Conservation (phyloP, 37 sponge, comb jelly and placozoan species). For the Spongia lamella region DNA sequence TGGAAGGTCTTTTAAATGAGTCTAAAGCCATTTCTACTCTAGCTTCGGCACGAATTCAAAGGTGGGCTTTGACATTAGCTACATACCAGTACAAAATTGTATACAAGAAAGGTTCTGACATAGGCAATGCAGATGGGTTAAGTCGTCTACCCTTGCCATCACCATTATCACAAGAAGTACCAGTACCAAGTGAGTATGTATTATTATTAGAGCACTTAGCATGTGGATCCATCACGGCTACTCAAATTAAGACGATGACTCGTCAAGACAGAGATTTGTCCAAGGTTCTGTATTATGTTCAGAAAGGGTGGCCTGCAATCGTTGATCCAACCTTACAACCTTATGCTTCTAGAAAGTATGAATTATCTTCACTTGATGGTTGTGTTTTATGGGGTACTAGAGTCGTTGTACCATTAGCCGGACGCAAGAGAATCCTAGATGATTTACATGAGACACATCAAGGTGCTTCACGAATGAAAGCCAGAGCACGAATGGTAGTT, state of each 20-base stretch:
- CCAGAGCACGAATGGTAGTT: too few relatives aligned
- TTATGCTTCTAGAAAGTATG: too few relatives aligned
- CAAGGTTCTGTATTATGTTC: constrained; percentile 27
- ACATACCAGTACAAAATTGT: constrained; percentile 41
- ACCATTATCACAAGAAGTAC: background rate
- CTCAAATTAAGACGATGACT: background rate
- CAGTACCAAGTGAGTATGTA: background rate
- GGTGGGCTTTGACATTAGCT: too few relatives aligned
- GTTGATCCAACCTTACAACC: too few relatives aligned
- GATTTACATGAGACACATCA: too few relatives aligned
- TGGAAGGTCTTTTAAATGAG: constrained; percentile 5
- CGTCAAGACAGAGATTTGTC: constrained; percentile 33
- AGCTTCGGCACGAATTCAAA: constrained; percentile 32
- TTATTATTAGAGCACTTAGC: background rate
- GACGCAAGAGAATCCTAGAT: too few relatives aligned
- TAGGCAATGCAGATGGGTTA: constrained; percentile 47
- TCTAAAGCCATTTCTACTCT: constrained; percentile 18
- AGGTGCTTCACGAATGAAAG: too few relatives aligned
- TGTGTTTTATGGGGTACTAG: too few relatives aligned
- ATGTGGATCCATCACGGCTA: background rate
- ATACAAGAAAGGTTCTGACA: constrained; percentile 38
- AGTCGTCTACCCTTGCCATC: constrained; percentile 11
- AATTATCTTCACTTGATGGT: too few relatives aligned
- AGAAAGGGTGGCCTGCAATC: constrained; percentile 17
- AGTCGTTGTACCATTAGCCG: too few relatives aligned